Evolutionary conservation across 1,140 invertebrate genomes (phyloP).

Genomic region (Lepidurus couesii): DNA sequence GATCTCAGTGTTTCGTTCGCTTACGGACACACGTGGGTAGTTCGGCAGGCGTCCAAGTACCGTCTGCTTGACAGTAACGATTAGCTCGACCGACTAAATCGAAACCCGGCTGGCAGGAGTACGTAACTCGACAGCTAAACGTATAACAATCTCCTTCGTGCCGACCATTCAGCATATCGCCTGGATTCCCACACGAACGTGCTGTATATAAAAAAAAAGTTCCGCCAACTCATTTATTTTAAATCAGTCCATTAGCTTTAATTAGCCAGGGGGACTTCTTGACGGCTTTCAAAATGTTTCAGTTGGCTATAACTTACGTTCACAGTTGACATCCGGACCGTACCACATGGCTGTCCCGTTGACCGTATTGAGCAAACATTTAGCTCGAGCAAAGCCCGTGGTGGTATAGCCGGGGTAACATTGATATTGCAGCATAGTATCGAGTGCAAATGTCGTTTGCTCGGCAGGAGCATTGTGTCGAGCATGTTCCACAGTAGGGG

Average conservation of each 20-base stretch:
- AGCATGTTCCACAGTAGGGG: conserved; percentile 80
- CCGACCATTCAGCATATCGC: conserved; percentile 82
- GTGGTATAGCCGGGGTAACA: conserved; percentile 84
- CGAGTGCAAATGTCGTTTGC: conserved; percentile 73
- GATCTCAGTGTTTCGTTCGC: conserved; percentile 37
- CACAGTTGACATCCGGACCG: conserved; percentile 89
- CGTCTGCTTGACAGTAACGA: conserved; percentile 77
- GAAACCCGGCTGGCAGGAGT: conserved; percentile 87
- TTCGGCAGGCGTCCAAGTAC: conserved; percentile 75
- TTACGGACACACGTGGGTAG: conserved; percentile 79
- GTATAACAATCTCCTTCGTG: conserved; percentile 86
- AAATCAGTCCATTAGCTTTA: not conserved
- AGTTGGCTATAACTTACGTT: conserved; percentile 60
- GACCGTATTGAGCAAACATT: conserved; percentile 70
- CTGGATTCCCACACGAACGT: conserved; percentile 75
- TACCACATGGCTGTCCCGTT: conserved; percentile 75
- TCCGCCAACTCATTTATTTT: conserved; percentile 3
- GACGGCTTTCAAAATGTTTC: not conserved
- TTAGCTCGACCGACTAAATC: conserved; percentile 79
- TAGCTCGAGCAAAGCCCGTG: conserved; percentile 74
- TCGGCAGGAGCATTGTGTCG: conserved; percentile 74
- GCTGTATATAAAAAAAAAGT: conserved; percentile 50
- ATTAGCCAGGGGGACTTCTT: not conserved
- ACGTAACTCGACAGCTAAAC: conserved; percentile 82
- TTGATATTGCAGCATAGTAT: conserved; percentile 79